Conservation (phyloP, 2,888 invertebrate species). For the Leptopilina myrica region DNA sequence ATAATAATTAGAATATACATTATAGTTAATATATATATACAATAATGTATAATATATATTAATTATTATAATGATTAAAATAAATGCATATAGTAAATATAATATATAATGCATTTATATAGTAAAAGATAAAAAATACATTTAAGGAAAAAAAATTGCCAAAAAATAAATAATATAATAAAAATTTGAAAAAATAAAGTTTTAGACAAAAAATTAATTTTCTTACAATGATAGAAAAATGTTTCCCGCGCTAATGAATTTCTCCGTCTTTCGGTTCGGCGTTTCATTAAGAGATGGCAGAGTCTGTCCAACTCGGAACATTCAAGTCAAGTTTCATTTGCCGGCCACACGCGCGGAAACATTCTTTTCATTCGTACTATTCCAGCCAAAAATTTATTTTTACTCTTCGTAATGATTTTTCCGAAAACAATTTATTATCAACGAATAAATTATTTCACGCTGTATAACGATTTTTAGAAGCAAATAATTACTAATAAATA, state of each 20-base stretch:
- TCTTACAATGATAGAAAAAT: background rate
- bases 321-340: background rate
- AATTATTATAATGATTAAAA: too few species aligned
- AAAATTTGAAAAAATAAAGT: background rate
- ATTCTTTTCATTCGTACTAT: background rate
- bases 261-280: background rate
- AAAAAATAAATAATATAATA: background rate
- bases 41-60: too few species aligned
- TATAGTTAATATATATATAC: too few species aligned
- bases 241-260: background rate
- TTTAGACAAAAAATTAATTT: background rate
- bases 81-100: too few species aligned
- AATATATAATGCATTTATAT: too few species aligned
- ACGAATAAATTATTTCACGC: background rate
- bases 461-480: too few species aligned
- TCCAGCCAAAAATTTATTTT: background rate
- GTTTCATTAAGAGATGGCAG: background rate
- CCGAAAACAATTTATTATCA: too few species aligned
- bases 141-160: too few species aligned
- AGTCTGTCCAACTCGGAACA: conserved; percentile 7
- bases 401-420: too few species aligned
- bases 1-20: too few species aligned
- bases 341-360: background rate
- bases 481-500: too few species aligned
- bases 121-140: too few species aligned